Evolutionary conservation across 2,113 vertebrate genomes (phyloP).

Genomic region (Corythaixoides concolor): DNA sequence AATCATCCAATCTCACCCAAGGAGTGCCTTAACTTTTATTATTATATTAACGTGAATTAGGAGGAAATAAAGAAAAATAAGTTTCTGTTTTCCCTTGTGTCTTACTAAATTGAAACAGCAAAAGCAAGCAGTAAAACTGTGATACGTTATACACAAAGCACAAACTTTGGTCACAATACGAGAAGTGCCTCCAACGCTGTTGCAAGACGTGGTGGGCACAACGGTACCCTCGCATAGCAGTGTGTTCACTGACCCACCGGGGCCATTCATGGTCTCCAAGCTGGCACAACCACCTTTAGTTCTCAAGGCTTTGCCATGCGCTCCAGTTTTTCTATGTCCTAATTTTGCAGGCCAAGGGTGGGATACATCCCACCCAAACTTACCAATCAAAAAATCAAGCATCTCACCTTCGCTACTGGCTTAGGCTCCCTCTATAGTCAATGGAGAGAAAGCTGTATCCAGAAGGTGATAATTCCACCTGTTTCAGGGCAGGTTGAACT

Average conservation of each 20-base stretch:
- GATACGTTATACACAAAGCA: rapidly evolving
- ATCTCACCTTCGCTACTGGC: not conserved
- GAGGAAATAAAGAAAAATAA: not conserved
- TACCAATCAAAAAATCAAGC: not conserved
- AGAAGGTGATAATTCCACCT: not conserved
- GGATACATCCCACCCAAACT: not conserved
- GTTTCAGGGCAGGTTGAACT: not conserved
- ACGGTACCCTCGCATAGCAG: not conserved
- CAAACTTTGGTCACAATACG: not conserved
- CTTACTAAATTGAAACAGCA: not conserved
- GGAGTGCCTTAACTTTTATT: not conserved
- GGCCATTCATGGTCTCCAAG: not conserved
- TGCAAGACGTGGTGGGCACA: not conserved
- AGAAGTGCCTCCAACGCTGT: rapidly evolving
- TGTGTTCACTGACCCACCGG: not conserved
- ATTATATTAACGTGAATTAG: not conserved
- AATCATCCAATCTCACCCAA: not conserved
- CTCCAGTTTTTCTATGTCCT: not conserved
- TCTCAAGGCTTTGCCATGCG: not conserved
- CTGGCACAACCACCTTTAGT: not conserved
- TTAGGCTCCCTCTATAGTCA: not conserved
- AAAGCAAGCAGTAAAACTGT: not conserved
- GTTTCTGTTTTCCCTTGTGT: not conserved
- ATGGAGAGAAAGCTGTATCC: not conserved
- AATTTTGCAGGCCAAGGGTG: not conserved